phyloP scores from a whole-genome alignment of 2,888 invertebrate genomes.

The Pantelozetes paolii region DNA sequence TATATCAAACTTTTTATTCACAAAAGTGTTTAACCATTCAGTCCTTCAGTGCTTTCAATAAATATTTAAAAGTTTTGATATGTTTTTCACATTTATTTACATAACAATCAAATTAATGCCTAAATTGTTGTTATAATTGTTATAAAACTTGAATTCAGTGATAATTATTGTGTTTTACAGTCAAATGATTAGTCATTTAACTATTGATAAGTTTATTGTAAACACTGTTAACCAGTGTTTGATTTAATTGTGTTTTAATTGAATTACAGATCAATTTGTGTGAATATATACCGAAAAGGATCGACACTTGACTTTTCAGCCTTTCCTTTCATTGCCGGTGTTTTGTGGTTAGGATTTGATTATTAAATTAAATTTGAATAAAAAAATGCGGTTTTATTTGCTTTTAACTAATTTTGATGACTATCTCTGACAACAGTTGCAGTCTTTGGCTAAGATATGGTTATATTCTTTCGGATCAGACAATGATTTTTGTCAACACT shows the following conservation, averaged over 20 bases:
- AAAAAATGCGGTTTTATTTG: constrained; percentile 33
- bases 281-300: constrained; percentile 67
- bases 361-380: background rate
- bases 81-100: too few species aligned
- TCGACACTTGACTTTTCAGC: constrained; percentile 72
- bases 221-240: too few species aligned
- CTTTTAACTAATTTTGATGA: constrained; percentile 21
- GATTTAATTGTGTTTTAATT: constrained; percentile 49
- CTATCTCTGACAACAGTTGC: constrained; percentile 59
- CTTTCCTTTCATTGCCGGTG: constrained; percentile 71
- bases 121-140: too few species aligned
- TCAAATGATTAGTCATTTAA: too few species aligned
- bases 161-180: too few species aligned
- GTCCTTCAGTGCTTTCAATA: too few species aligned
- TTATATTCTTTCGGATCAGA: constrained; percentile 65
- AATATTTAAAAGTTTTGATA: too few species aligned
- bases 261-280: constrained; percentile 67
- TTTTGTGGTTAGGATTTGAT: constrained; percentile 61
- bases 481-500: constrained; percentile 69
- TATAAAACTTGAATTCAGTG: too few species aligned
- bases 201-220: too few species aligned
- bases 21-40: too few species aligned
- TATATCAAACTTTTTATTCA: too few species aligned
- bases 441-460: constrained; percentile 78
- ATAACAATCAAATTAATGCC: too few species aligned